These are phyloP conservation scores for Cyprinus carpio DNA, from an alignment of 2,113 vertebrate species.

Conservation along the genomic window DNA sequence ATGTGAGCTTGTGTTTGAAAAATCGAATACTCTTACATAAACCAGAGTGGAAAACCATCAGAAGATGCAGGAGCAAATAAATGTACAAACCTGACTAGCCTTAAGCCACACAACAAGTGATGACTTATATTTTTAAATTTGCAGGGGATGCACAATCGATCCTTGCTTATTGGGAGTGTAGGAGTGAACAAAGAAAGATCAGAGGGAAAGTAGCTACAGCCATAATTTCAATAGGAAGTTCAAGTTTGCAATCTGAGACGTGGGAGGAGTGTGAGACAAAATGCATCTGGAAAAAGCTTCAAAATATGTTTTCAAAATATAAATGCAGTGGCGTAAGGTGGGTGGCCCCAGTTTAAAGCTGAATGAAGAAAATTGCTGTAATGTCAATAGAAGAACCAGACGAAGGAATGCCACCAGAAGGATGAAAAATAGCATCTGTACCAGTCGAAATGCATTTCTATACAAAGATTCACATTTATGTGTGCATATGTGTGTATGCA, in stretches of 20 bases:
- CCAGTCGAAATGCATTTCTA: neutral
- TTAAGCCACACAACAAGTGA: conserved; percentile 13
- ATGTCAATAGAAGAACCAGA: neutral
- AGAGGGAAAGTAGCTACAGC: conserved; percentile 31
- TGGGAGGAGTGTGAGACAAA: conserved; percentile 21
- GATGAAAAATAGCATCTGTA: neutral
- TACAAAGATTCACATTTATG: neutral
- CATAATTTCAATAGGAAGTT: conserved; percentile 27
- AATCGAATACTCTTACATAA: neutral
- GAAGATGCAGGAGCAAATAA: neutral
- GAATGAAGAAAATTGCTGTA: neutral
- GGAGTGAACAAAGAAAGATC: conserved; percentile 1
- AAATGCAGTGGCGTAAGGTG: neutral
- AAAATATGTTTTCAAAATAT: neutral
- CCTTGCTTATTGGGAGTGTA: conserved; percentile 36
- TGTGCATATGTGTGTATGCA: too few relatives aligned
- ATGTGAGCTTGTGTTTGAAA: neutral
- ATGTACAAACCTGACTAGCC: neutral
- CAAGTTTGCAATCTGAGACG: conserved; percentile 18
- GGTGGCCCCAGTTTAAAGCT: neutral
- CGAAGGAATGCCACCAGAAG: neutral
- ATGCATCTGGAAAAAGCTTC: conserved; percentile 17
- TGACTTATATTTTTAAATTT: conserved; percentile 31
- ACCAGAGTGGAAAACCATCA: neutral
- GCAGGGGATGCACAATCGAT: conserved; percentile 29